A percentile compares a stretch with the other conserved stretches of the same genome.
phyloP scores from a whole-genome alignment of 2,113 vertebrate genomes.

The Scartelaos histophorus region DNA sequence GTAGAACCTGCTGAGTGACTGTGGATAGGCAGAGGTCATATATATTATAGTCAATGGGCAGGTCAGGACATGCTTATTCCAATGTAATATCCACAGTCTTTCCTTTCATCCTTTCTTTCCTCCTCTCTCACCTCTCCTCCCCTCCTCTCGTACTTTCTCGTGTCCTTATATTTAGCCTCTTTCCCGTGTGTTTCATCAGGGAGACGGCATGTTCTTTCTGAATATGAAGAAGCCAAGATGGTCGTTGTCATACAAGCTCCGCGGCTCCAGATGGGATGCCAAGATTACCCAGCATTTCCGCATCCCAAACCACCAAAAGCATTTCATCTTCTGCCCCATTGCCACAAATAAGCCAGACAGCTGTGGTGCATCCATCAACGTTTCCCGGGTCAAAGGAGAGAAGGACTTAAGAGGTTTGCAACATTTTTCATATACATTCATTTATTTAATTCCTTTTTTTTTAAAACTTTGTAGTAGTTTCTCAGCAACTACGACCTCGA shows the following conservation, averaged over 20 bases:
- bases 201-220: constrained; percentile 15
- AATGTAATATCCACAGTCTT: neutral
- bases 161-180: neutral
- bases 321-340: constrained; percentile 43
- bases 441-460: neutral
- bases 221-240: constrained; percentile 23
- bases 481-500: neutral
- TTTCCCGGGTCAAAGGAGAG: neutral
- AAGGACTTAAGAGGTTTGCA: neutral
- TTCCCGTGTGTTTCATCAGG: constrained; percentile 43
- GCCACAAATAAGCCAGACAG: constrained; percentile 43
- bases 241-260: constrained; percentile 24
- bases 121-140: no score
- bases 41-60: neutral
- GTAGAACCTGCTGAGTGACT: neutral
- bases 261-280: constrained; percentile 41
- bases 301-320: constrained; percentile 32
- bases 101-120: neutral
- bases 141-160: neutral
- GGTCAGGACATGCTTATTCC: neutral
- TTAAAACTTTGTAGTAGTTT: neutral
- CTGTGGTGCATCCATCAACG: constrained; percentile 51
- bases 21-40: constrained; percentile 1
- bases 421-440: neutral
- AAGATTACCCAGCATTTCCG: constrained; percentile 47